A percentile compares a stretch with the other conserved stretches of the same genome.
These are phyloP conservation scores for Bellardia bayeri DNA, from an alignment of 2,888 invertebrate species.

Conservation along the genomic window DNA sequence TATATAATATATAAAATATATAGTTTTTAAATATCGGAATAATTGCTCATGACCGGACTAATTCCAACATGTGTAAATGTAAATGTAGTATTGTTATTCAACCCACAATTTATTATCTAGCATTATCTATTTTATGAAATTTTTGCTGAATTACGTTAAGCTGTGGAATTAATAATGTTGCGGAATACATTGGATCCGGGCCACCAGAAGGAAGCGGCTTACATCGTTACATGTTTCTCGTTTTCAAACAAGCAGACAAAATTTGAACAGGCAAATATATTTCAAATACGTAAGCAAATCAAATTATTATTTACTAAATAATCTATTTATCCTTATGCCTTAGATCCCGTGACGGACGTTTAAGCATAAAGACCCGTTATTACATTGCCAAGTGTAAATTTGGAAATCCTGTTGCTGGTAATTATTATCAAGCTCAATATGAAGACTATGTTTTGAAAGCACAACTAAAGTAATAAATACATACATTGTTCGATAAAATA, in stretches of 20 bases:
- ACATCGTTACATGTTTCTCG: conserved; percentile 92
- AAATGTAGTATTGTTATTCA: too few species aligned
- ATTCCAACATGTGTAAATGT: too few species aligned
- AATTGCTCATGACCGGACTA: too few species aligned
- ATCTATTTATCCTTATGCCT: not conserved
- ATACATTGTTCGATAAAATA: not conserved
- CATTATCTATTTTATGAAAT: too few species aligned
- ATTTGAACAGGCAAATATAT: conserved; percentile 78
- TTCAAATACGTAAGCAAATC: conserved; percentile 76
- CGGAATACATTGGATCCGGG: conserved; percentile 93
- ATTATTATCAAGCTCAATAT: conserved; percentile 91
- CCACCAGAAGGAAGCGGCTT: conserved; percentile 91
- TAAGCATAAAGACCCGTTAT: conserved; percentile 87
- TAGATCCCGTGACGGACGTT: conserved; percentile 85
- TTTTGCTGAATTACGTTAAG: conserved; percentile 62
- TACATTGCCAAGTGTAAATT: conserved; percentile 91
- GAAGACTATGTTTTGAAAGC: conserved; percentile 90
- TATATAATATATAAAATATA: too few species aligned
- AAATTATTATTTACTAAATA: not conserved
- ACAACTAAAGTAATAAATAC: conserved; percentile 73
- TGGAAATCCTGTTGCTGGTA: conserved; percentile 91
- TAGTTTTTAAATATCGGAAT: too few species aligned
- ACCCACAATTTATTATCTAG: too few species aligned
- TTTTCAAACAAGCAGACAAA: conserved; percentile 88
- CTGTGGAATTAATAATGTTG: conserved; percentile 88